These are phyloP conservation scores for Mobula birostris DNA, from an alignment of 2,113 vertebrate genomes.

Conservation along the genomic window DNA sequence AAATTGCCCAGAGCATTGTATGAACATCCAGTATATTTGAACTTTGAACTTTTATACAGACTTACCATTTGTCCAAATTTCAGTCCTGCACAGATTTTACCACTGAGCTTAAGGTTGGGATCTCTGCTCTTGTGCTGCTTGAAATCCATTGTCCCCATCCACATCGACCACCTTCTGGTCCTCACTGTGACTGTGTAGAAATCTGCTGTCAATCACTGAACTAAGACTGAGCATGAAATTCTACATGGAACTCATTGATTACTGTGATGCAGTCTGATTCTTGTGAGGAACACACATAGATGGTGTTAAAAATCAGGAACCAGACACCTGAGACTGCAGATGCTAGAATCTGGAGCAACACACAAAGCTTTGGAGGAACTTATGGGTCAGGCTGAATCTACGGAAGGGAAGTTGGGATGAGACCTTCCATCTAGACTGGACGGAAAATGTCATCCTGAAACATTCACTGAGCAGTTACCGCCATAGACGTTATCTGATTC, in stretches of 20 bases:
- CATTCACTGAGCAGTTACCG: no score
- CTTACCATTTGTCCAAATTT: background rate
- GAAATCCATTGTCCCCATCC: background rate
- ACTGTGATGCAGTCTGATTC: background rate
- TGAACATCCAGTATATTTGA: background rate
- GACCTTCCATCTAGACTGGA: no score
- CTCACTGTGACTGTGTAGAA: background rate
- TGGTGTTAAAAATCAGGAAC: no score
- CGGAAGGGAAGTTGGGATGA: no score
- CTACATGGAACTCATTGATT: background rate
- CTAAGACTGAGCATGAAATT: background rate
- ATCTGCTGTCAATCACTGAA: background rate
- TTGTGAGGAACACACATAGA: background rate
- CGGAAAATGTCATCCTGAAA: no score
- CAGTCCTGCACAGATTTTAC: background rate
- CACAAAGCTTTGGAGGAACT: no score
- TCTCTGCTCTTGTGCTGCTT: background rate
- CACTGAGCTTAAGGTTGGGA: background rate
- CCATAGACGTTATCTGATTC: no score
- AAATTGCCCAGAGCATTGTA: background rate
- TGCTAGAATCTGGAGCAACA: no score
- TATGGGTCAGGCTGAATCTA: no score
- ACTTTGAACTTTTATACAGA: no score
- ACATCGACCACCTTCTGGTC: background rate
- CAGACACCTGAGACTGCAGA: no score